Evolutionary conservation across 2,113 vertebrate species (phyloP), one percentile per base, ranked within the genome.

Genomic region (Cromileptes altivelis): DNA sequence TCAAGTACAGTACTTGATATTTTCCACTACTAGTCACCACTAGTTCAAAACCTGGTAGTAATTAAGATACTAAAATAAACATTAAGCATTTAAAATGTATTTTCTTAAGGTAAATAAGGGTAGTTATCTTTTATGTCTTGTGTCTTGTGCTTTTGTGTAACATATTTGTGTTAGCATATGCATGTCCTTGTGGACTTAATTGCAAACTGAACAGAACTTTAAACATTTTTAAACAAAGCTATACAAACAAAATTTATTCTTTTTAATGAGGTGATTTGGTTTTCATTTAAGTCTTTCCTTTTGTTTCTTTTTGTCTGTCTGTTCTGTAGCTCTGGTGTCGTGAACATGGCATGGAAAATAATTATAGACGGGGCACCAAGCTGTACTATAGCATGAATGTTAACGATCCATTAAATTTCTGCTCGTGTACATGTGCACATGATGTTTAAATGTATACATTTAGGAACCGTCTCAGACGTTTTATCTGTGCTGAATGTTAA

Each of bases 391-490:
- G 55, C 14, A 12, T 25, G 21, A 40, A 65, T 60, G 65, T 62
- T 55, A 79, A 76, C 13, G 67, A 47, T 50, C 25, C 7, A 40
- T 30, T 61, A 8, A 40, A 25, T 6, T 65, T 23, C 18, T 50
- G 50, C 10, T 47, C 4, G n/a, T 13, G 17, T 40, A 50, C 25
- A 77, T 15, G 64, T 67, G 21, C 33, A 68, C 33, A 27, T 60
- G 15, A 10, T 47, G 33, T 80, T 77, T 40, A 60, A 72, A 45
- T 50, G 14, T 42, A 17, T n/a, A 30, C 27, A 14, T 68, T 50
- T 53, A 9, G 25, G 71, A 61, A 56, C 15, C 9, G 21, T 74
- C 27, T 60, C 45, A 3, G 27, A 9, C 61, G 64, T 82, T 85
- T 72, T 47, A 25, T 83, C 15, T 58, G 21, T 55, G 23, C 49